Base-by-base conservation (phyloP, 2,797 vertebrate species). In the Pseudomugil tenellus region DNA sequence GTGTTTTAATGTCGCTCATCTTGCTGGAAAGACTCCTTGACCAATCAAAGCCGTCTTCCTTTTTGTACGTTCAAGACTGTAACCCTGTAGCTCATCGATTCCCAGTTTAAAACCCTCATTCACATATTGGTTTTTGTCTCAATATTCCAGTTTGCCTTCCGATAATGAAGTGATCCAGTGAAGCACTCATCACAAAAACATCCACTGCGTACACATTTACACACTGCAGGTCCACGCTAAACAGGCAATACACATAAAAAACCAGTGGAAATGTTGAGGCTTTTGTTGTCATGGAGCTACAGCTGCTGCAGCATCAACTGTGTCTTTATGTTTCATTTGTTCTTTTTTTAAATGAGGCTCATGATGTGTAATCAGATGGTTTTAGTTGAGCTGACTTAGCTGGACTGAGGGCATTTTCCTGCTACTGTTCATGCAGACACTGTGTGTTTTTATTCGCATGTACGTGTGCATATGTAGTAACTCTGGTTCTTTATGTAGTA, bases 341-440 rank as follows among this genome's bases (percentile, higher is more conserved):
- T 25, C 8, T 26, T 26, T 51, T 16, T 41, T 41, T 19, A 43
- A 43, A 52, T 14, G n/a, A 58, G 62, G 58, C 75, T 80, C 52
- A 26, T 51, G 41, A 39, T 59, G 55, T 79, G 25, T 52, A 62
- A 72, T 77, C 63, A 67, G 73, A 80, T 71, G 17, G 72, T 80
- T 84, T 78, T 72, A 81, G 76, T 52, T 53, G 69, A 77, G 80
- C 75, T 76, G 77, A 81, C 64, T 86, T 83, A 72, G 83, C 82
- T 75, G 83, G 80, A 85, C 83, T 79, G 84, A 88, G 81, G 81
- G 84, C 75, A 74, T 87, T 87, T 89, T 83, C 76, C 74, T 80
- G 78, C 79, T 70, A 74, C 70, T 83, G 77, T 54, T 72, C 63
- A 52, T 63, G 60, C 70, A 75, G 56, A 76, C 23, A 59, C 65